A percentile compares a stretch with the other conserved stretches of the same genome.
phyloP scores from a whole-genome alignment of 1,140 invertebrate genomes.

The Globodera rostochiensis region DNA sequence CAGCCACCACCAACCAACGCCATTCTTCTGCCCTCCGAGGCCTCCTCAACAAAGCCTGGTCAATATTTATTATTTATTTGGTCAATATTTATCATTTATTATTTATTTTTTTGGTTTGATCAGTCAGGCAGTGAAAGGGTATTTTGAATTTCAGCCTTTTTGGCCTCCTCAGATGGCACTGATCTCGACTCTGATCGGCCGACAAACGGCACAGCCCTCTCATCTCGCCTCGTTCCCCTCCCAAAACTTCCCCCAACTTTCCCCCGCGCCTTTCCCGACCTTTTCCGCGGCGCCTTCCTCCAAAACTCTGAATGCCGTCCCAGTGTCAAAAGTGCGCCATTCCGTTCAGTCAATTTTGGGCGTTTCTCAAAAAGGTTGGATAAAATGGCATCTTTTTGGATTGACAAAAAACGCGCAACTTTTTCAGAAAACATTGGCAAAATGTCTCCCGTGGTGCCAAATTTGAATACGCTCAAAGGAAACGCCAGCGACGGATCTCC shows the following conservation, averaged over 20 bases:
- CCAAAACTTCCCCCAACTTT: background rate
- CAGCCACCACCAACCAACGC: background rate
- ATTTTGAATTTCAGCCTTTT: background rate
- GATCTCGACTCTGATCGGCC: background rate
- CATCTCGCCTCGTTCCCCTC: background rate
- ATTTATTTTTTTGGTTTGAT: no score
- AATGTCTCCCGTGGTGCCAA: background rate
- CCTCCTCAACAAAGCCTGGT: background rate
- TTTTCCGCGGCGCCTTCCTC: background rate
- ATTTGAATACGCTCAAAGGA: background rate
- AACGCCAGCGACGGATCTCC: background rate
- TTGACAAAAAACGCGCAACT: background rate
- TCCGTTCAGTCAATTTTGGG: constrained; percentile 29
- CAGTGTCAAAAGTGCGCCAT: constrained; percentile 20
- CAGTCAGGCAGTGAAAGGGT: no score
- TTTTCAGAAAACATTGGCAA: background rate
- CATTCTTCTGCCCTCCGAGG: background rate
- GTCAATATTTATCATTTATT: no score
- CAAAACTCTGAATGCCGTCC: background rate
- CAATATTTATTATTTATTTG: no score
- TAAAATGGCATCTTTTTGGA: background rate
- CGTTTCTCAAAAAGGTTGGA: constrained; percentile 1
- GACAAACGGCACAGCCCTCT: background rate
- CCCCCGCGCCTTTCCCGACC: background rate
- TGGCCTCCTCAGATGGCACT: background rate